A percentile compares a stretch with the other conserved stretches of the same genome.
Conservation (phyloP, 2,888 invertebrate genomes). For the Cosmorhoe ocellata region DNA sequence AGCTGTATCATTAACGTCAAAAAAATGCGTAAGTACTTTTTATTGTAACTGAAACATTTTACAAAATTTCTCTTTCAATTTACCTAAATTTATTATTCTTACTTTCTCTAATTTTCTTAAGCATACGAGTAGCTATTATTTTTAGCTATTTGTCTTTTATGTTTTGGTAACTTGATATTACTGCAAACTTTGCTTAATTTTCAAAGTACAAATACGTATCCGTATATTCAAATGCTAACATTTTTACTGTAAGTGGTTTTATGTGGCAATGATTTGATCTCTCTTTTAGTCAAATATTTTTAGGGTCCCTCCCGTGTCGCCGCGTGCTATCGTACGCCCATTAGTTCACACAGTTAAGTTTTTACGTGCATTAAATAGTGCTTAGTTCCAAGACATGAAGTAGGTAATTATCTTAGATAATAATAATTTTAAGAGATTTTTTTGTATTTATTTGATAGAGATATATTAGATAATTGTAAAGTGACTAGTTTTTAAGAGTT, state of each 20-base stretch:
- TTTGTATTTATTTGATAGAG: slow-evolving; percentile 82
- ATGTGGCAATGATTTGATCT: slow-evolving; percentile 88
- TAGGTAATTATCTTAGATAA: slow-evolving; percentile 80
- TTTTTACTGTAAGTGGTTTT: slow-evolving; percentile 52
- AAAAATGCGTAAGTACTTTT: slow-evolving; percentile 6
- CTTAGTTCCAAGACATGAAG: slow-evolving; percentile 79
- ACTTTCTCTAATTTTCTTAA: too few relatives aligned
- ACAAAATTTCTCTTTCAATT: too few relatives aligned
- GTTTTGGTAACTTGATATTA: slow-evolving; percentile 7
- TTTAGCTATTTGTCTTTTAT: background rate
- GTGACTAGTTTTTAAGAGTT: slow-evolving; percentile 73
- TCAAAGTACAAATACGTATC: slow-evolving; percentile 73
- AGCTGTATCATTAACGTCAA: slow-evolving; percentile 9
- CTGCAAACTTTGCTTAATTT: slow-evolving; percentile 49
- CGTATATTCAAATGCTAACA: slow-evolving; percentile 52
- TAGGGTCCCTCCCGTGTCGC: slow-evolving; percentile 70
- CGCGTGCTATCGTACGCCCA: slow-evolving; percentile 47
- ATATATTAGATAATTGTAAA: slow-evolving; percentile 82
- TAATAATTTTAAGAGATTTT: slow-evolving; percentile 71
- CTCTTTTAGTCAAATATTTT: slow-evolving; percentile 88
- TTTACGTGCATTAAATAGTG: slow-evolving; percentile 71
- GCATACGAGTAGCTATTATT: too few relatives aligned
- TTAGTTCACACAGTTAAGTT: slow-evolving; percentile 57
- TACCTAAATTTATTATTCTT: too few relatives aligned
- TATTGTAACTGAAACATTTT: background rate